Percentiles rank a stretch among this genome's conserved stretches.
Evolutionary conservation across 2,797 vertebrate genomes (phyloP).

Genomic region (Parauchenoglanis punctatus): DNA sequence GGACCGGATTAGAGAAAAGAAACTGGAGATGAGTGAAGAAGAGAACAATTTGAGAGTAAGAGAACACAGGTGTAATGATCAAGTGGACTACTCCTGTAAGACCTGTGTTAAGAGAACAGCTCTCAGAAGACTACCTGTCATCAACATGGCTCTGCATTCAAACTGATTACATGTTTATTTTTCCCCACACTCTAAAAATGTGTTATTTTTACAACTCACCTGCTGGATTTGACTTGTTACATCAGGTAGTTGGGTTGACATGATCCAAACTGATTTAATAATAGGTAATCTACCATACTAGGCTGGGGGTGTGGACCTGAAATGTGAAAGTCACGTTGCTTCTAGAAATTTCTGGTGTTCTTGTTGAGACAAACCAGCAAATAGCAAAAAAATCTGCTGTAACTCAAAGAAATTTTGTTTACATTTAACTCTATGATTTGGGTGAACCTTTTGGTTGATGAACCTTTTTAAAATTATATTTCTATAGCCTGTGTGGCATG

Average conservation of each 20-base stretch:
- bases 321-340: background rate
- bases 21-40: background rate
- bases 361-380: background rate
- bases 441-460: too few relatives aligned
- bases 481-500: too few relatives aligned
- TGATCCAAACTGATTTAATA: background rate
- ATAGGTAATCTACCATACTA: background rate
- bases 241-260: background rate
- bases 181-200: background rate
- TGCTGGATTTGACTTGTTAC: background rate
- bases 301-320: background rate
- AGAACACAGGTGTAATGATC: background rate
- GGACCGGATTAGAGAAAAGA: background rate
- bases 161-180: constrained; percentile 1
- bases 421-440: too few relatives aligned
- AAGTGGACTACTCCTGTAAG: background rate
- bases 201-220: background rate
- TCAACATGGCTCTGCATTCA: background rate
- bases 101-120: background rate
- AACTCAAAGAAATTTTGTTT: background rate
- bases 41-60: background rate
- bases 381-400: background rate
- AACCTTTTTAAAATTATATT: background rate
- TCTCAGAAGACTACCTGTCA: background rate
- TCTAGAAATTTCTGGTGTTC: background rate